Base-by-base conservation (phyloP, 2,888 invertebrate genomes). In the Andrena bicolor region DNA sequence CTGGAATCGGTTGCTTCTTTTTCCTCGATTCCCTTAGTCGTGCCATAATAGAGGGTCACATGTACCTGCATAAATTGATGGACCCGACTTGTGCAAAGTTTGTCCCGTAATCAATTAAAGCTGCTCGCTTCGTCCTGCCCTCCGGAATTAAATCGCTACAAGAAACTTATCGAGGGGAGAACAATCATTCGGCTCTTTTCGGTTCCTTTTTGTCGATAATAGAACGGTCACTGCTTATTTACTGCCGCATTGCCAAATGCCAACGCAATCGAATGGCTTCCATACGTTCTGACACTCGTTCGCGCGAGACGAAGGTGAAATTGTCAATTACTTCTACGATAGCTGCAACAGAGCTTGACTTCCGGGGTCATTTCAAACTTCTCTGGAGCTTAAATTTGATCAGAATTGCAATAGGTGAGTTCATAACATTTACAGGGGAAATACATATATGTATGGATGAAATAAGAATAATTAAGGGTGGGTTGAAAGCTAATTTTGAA, bases 81-180 rank as follows among this genome's bases (percentile, higher is more conserved):
- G 61, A 72, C 41, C 41, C 53, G 69, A 51, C 51, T 65, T 58
- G 83, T 26, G 32, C 48, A 51, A 41, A 41, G 35, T 23, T 28
- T 69, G 49, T 61, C 61, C 51, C 48, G 49, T 74, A 82, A 84
- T 84, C 79, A 85, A 85, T 82, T 84, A 84, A 79, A 76, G 53
- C 32, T 35, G 72, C 66, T 61, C 74, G 72, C 79, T 80, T 82
- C 72, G 61, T 49, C 68, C 58, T 69, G 76, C 69, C 26, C 80
- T 2, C 4, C 3, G 16, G 77, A 78, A 83, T 83, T 74, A 80
- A 83, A 80, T 83, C 74, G 77, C 70, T 64, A 63, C 56, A 61
- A 49, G 65, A 68, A 68, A 70, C 71, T 72, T 13, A 5, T 5
- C 41, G 16, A 16, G 41, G 5, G 1, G 41, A 41, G 16, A 1